Percentiles rank a stretch among this genome's conserved stretches.
Evolutionary conservation across 2,797 vertebrate genomes (phyloP).

Genomic region (Emydoidea blandingii): DNA sequence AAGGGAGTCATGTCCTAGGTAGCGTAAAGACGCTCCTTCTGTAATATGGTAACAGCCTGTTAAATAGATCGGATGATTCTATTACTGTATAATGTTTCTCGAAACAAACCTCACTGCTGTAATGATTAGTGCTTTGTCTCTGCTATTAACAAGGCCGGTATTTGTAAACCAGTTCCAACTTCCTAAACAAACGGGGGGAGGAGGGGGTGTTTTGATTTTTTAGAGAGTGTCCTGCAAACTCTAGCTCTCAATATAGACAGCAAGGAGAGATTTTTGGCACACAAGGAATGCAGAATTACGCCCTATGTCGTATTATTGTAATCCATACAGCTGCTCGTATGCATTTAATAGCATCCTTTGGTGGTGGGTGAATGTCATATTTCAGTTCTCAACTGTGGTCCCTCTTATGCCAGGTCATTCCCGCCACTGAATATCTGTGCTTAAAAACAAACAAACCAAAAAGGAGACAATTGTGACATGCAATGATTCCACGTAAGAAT

Average conservation of each 20-base stretch:
- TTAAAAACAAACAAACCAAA: fast-evolving
- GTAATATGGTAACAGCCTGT: background rate
- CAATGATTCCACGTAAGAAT: background rate
- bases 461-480: fast-evolving
- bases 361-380: fast-evolving
- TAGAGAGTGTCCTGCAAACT: background rate
- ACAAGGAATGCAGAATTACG: background rate
- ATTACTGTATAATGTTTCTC: background rate
- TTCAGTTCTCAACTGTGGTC: background rate
- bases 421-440: background rate
- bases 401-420: background rate
- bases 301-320: background rate
- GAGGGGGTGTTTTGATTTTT: background rate
- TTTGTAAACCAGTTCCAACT: background rate
- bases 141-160: background rate
- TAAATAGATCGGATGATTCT: background rate
- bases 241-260: background rate
- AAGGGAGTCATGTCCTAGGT: background rate
- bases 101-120: background rate
- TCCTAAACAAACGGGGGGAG: background rate
- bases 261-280: fast-evolving
- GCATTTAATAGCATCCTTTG: fast-evolving
- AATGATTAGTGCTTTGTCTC: background rate
- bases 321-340: background rate
- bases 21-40: background rate